Evolutionary conservation across 2,113 vertebrate species (phyloP).

Genomic region (Pithys albifrons): DNA sequence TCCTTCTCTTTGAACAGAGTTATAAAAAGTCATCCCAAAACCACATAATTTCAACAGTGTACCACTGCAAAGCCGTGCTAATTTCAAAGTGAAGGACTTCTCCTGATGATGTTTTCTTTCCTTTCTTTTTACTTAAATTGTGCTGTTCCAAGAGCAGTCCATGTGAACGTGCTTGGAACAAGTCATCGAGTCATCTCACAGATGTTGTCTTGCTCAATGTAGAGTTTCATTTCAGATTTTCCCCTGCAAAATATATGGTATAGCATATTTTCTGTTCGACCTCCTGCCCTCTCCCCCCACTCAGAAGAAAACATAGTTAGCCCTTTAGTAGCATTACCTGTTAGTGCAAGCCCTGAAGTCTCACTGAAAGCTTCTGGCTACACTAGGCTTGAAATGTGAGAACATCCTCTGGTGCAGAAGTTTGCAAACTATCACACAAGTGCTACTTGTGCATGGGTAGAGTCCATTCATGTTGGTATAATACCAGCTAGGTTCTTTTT

Average conservation of each 20-base stretch:
- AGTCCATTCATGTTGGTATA: not conserved
- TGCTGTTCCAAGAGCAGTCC: not conserved
- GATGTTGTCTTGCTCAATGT: not conserved
- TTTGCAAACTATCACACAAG: not conserved
- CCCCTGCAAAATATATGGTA: not conserved
- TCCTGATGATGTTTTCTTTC: not conserved
- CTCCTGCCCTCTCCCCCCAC: accelerated
- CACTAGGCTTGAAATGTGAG: not conserved
- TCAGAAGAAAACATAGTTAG: not conserved
- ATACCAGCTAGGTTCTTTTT: not conserved
- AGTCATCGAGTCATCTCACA: not conserved
- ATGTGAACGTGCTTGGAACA: not conserved
- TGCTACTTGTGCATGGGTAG: not conserved
- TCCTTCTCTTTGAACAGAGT: constrained; percentile 4
- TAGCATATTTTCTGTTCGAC: accelerated
- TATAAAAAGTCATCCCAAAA: not conserved
- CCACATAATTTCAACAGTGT: not conserved
- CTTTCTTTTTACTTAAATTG: not conserved
- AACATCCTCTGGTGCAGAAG: not conserved
- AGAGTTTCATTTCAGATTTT: not conserved
- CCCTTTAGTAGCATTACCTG: not conserved
- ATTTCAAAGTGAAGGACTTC: not conserved
- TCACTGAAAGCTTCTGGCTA: not conserved
- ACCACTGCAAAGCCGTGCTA: not conserved
- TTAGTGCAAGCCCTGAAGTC: not conserved